These are phyloP conservation scores for Natrix natrix DNA, from an alignment of 2,797 vertebrate species.

Conservation along the genomic window DNA sequence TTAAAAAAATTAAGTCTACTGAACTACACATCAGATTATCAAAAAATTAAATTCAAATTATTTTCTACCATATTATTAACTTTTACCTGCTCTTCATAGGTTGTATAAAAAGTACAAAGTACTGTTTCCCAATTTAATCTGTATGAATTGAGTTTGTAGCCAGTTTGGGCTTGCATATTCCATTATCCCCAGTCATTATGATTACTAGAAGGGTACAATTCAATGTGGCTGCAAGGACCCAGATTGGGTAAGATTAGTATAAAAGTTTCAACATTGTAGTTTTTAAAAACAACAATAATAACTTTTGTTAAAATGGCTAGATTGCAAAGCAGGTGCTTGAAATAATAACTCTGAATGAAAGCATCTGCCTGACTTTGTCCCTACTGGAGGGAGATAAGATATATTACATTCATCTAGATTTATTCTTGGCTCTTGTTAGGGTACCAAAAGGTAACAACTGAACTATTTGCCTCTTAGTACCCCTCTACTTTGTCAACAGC, in stretches of 20 bases:
- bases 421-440: not conserved
- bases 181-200: not conserved
- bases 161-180: not conserved
- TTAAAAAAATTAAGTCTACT: not conserved
- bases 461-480: not conserved
- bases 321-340: not conserved
- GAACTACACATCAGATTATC: not conserved
- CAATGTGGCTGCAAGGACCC: not conserved
- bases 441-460: constrained; percentile 8
- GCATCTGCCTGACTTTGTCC: constrained; percentile 1
- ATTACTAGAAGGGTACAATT: not conserved
- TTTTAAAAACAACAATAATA: not conserved
- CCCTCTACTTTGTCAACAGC: not conserved
- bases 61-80: not conserved
- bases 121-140: not conserved
- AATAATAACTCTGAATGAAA: not conserved
- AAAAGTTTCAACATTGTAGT: not conserved
- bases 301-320: not conserved
- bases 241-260: not conserved
- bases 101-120: not conserved
- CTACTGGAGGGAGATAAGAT: not conserved
- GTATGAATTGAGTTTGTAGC: not conserved
- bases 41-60: constrained; percentile 22
- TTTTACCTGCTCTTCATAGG: not conserved
- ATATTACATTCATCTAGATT: not conserved